Base-by-base conservation (phyloP, 2,797 vertebrate genomes). In the Diplodus sargus region DNA sequence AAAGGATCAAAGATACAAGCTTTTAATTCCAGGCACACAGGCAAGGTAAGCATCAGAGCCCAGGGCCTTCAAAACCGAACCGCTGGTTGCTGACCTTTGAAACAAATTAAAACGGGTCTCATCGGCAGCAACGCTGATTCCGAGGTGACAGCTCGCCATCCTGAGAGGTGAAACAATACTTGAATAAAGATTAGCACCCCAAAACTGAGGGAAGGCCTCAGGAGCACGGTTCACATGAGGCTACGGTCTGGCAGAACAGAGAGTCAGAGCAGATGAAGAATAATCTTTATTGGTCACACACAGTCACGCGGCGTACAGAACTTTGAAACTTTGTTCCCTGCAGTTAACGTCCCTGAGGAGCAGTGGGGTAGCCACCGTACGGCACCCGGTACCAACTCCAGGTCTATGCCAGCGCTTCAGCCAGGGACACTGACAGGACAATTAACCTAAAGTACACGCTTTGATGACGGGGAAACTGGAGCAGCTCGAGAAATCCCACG, bases 1-100 rank as follows among this genome's bases (percentile, higher is more conserved):
- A 83, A 85, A 85, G 84, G 90, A 92, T 92, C 86, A 93, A 93
- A 93, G 87, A 77, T 67, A 81, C 59, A 25, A 73, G 76, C 64
- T 81, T 85, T 90, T 93, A 91, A 92, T 91, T 90, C 86, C 69
- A 78, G 60, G 76, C 72, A 69, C 73, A 3, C 70, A 79, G 63
- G 63, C 52, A 2, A 71, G 47, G 61, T 79, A 71, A 82, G 78
- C 73, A 63, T 79, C 80, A 81, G 57, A 79, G 73, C 51, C 45
- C n/a, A 60, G 49, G 51, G 11, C 34, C 39, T 62, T 23, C 30
- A 69, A 62, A 79, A 63, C 52, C 22, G 10, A 63, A 54, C 49
- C 25, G 68, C 76, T 83, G 82, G 74, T 28, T 67, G 62, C 66
- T 61, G 82, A 84, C 48, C 48, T 69, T 71, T 11, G 11, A 83